Evolutionary conservation across 2,888 invertebrate genomes (phyloP), one percentile per base, ranked within the genome.

Genomic region (Criorhina ranunculi): DNA sequence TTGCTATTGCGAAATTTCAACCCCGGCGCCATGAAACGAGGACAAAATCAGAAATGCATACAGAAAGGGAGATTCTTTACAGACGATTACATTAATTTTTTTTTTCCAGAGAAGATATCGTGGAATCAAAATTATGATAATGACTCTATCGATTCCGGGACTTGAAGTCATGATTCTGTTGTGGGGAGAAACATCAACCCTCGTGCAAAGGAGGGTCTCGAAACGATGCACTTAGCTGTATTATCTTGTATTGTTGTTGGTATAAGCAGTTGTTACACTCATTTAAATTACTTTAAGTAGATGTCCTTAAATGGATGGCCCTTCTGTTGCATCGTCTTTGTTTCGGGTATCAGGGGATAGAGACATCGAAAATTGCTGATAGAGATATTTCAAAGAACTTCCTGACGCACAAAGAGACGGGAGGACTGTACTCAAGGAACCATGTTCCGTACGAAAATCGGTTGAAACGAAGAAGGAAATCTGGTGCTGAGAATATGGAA

Each of bases 1-100:
- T 37, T 35, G 17, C 51, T 11, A 55, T 60, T 69, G 46, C 29
- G 24, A 64, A 67, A 69, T 51, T 69, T 33, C 40, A 73, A 67
- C 78, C 72, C 59, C 46, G n/a, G 37, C 37, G 33, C 19, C 35
- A 57, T n/a, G n/a, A n/a, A n/a, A 49, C 2, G 35, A 46, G 11
- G 12, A 12, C 29, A 19, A 11, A 24, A 24, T 40, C 40, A 33
- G 55, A 55, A 12, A 11, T 60, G 42, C 75, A 75, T 57, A 37
- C 44, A 49, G 17, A 17, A 19, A 37, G 31, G n/a, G 19, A n/a
- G 24, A 53, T 53, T 57, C 55, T 53, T 79, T 83, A 69, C 79
- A 79, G 83, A 79, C 79, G 73, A 83, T 83, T 83, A 78, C 83
- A 83, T 83, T 83, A 79, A 60, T 55, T 67, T 78, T 40, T 51